phyloP scores from a whole-genome alignment of 1,140 invertebrate species.

The Zaprionus taronus region DNA sequence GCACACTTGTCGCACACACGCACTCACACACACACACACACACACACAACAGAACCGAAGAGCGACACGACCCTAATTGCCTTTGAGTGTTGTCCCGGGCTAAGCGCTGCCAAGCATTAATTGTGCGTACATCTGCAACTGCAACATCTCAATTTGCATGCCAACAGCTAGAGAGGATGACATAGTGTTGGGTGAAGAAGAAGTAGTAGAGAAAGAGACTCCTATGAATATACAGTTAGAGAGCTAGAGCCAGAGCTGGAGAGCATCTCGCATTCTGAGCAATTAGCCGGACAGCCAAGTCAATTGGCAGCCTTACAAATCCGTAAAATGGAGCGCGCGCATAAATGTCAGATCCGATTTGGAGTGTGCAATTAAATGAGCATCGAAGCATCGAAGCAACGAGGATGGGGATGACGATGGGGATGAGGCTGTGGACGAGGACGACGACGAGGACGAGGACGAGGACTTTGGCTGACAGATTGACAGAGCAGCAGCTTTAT shows the following conservation, averaged over 20 bases:
- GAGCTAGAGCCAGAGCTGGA: neutral
- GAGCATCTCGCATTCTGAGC: conserved; percentile 56
- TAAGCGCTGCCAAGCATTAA: conserved; percentile 70
- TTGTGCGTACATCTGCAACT: conserved; percentile 72
- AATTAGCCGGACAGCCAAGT: conserved; percentile 64
- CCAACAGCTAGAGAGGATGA: conserved; percentile 20
- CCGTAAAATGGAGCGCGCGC: conserved; percentile 71
- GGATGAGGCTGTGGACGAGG: conserved; percentile 2
- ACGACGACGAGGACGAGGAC: conserved; percentile 14
- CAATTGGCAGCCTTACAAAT: conserved; percentile 44
- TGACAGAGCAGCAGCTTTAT: conserved; percentile 68
- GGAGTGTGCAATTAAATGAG: conserved; percentile 67
- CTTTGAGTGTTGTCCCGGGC: conserved; percentile 76
- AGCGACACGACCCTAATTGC: conserved; percentile 72
- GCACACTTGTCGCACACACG: conserved; percentile 56
- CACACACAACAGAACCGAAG: conserved; percentile 6
- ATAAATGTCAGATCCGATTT: conserved; percentile 78
- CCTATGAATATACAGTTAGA: conserved; percentile 29
- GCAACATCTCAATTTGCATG: conserved; percentile 75
- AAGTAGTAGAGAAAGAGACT: neutral
- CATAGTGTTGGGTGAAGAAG: conserved; percentile 1
- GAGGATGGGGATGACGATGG: neutral
- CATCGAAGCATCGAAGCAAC: conserved; percentile 22
- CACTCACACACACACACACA: conserved; percentile 17
- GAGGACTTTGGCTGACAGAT: conserved; percentile 59